Base-by-base conservation (phyloP, 1,140 invertebrate genomes). In the Galleria mellonella region DNA sequence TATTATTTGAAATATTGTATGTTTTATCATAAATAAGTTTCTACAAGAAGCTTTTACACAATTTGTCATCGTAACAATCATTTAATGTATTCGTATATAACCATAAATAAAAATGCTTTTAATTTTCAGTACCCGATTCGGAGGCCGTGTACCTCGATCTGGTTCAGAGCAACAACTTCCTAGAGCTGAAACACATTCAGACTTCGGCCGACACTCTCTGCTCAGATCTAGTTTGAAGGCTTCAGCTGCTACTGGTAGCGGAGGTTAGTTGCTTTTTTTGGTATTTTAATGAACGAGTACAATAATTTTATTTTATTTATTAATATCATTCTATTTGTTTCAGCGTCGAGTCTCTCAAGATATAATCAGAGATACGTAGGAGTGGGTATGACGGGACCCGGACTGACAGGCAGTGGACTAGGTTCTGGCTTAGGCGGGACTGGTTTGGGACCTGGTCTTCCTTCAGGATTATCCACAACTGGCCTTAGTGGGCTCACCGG, bases 91-190 rank as follows among this genome's bases (percentile, higher is more conserved):
- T 15, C 14, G 13, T 8, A n/a, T n/a, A n/a, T n/a, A n/a, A n/a
- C n/a, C n/a, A n/a, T n/a, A n/a, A n/a, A n/a, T n/a, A 37, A 39
- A 28, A 42, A 41, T 48, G 43, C 29, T 42, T 42, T 60, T 28
- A 28, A 43, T 42, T 62, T 44, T 40, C 52, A 79, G 76, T 36
- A 74, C 70, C 4, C 54, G 81, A 9, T 82, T 79, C 40, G 69
- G 78, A 17, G 72, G 74, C 7, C 62, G 81, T 47, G 93, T 95
- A 83, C 93, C 94, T 1, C 88, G 94, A 43, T 94, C 93, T 35
- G 94, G 94, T 13, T 95, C 93, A 2, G 94, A 95, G 78, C 94
- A 96, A 62, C 93, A 95, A 76, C 85, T 95, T 46, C 93, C 94
- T 6, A 87, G 93, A 30, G 93, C 94, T 1, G 94, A 95, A 82